These are phyloP conservation scores for Hippocampus barbouri DNA, from an alignment of 2,113 vertebrate genomes.

Conservation along the genomic window DNA sequence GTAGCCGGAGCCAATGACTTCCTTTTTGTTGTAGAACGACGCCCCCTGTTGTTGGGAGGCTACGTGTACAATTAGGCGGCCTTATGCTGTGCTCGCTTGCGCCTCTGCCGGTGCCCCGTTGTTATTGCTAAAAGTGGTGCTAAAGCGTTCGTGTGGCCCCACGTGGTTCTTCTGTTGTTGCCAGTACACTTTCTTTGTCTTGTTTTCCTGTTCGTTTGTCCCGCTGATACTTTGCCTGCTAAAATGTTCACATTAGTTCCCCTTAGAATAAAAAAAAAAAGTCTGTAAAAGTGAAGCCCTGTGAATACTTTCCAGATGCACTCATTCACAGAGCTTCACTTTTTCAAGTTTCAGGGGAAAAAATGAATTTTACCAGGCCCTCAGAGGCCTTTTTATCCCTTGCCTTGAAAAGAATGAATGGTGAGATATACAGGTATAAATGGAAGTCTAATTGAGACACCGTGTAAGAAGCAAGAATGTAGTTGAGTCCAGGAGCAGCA, in stretches of 20 bases:
- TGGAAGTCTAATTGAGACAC: conserved; percentile 69
- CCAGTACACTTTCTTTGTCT: conserved; percentile 54
- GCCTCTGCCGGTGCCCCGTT: conserved; percentile 8
- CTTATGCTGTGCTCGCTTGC: conserved; percentile 15
- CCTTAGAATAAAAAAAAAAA: conserved; percentile 35
- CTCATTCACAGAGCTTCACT: too few relatives aligned
- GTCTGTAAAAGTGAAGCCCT: conserved; percentile 51
- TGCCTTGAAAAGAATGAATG: neutral
- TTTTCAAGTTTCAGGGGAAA: too few relatives aligned
- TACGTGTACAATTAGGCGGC: neutral
- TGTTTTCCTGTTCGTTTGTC: conserved; percentile 32
- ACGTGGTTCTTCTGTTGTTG: conserved; percentile 63
- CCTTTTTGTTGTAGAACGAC: too few relatives aligned
- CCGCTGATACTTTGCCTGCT: conserved; percentile 46
- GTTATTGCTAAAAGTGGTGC: conserved; percentile 3
- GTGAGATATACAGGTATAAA: conserved; percentile 21
- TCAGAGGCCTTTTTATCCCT: conserved; percentile 47
- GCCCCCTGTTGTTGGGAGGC: neutral
- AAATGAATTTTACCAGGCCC: conserved; percentile 23
- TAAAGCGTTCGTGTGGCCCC: conserved; percentile 34
- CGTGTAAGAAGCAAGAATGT: conserved; percentile 68
- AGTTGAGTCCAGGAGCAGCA: conserved; percentile 64
- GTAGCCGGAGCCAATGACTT: neutral
- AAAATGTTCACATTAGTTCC: conserved; percentile 1
- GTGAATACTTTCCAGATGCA: too few relatives aligned